Percentiles rank a stretch among this genome's conserved stretches.
Evolutionary conservation across 2,888 invertebrate genomes (phyloP).

Genomic region (Dasypogon diadema): DNA sequence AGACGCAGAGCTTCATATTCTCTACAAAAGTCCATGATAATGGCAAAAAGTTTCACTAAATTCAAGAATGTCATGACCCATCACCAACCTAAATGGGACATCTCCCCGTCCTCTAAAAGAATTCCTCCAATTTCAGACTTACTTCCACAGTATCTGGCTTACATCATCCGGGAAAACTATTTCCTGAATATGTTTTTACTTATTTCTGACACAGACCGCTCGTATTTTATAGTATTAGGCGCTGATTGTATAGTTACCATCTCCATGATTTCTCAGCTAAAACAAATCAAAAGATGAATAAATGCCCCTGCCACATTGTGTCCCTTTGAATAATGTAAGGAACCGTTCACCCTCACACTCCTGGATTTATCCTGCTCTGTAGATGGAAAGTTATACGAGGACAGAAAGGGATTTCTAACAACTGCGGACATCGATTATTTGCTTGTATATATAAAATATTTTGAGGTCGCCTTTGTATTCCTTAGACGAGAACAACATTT

Average conservation of each 20-base stretch:
- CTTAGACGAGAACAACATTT: constrained; percentile 28
- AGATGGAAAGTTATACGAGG: neutral
- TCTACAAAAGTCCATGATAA: constrained; percentile 15
- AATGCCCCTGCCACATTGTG: constrained; percentile 33
- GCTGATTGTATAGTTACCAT: constrained; percentile 35
- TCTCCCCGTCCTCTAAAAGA: constrained; percentile 1
- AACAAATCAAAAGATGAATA: constrained; percentile 47
- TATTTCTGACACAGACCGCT: neutral
- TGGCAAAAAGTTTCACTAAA: constrained; percentile 27
- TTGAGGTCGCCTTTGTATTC: constrained; percentile 52
- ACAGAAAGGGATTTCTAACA: constrained; percentile 15
- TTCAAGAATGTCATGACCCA: neutral
- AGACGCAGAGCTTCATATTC: neutral
- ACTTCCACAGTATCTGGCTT: neutral
- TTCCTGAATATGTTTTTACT: constrained; percentile 22
- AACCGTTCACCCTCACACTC: neutral
- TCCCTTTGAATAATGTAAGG: constrained; percentile 35
- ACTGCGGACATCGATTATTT: constrained; percentile 54
- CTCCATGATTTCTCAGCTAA: constrained; percentile 31
- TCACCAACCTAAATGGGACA: neutral
- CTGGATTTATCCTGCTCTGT: neutral
- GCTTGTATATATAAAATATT: constrained; percentile 52
- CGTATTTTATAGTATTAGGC: constrained; percentile 41
- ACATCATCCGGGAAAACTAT: constrained; percentile 28
- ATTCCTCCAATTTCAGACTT: constrained; percentile 31